Percentiles rank a stretch among this genome's conserved stretches.
phyloP scores from a whole-genome alignment of 35 echinoderm and acorn worm species.

The Apostichopus japonicus region DNA sequence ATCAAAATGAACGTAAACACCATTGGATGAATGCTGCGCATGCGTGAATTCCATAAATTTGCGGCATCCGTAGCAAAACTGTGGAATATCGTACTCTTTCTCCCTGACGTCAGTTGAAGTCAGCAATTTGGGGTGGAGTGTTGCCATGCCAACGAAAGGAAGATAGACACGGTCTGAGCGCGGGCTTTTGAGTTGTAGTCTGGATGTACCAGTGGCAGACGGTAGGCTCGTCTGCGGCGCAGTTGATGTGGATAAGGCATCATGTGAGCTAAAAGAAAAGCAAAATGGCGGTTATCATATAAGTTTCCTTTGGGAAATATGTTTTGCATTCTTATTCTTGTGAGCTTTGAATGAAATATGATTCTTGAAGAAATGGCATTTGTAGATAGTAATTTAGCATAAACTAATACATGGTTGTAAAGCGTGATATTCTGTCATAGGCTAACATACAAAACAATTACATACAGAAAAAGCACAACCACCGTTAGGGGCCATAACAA shows the following conservation, averaged over 20 bases:
- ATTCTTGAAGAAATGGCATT: no score
- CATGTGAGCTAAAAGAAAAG: background rate
- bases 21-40: slow-evolving; percentile 24
- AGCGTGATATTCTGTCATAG: no score
- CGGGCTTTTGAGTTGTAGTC: slow-evolving; percentile 15
- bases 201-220: background rate
- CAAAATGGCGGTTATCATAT: no score
- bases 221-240: background rate
- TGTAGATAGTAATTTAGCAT: no score
- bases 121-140: slow-evolving; percentile 51
- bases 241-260: background rate
- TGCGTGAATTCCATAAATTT: slow-evolving; percentile 52
- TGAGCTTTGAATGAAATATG: no score
- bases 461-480: no score
- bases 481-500: no score
- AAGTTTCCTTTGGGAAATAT: no score
- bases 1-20: slow-evolving; percentile 9
- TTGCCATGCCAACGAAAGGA: slow-evolving; percentile 53
- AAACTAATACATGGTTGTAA: no score
- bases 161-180: slow-evolving; percentile 45
- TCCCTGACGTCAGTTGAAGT: slow-evolving; percentile 57
- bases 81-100: slow-evolving; percentile 41
- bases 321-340: no score
- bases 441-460: no score
- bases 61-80: slow-evolving; percentile 70